These are phyloP conservation scores for Halichoerus grypus DNA, from an alignment of 2,113 vertebrate species.

Conservation along the genomic window DNA sequence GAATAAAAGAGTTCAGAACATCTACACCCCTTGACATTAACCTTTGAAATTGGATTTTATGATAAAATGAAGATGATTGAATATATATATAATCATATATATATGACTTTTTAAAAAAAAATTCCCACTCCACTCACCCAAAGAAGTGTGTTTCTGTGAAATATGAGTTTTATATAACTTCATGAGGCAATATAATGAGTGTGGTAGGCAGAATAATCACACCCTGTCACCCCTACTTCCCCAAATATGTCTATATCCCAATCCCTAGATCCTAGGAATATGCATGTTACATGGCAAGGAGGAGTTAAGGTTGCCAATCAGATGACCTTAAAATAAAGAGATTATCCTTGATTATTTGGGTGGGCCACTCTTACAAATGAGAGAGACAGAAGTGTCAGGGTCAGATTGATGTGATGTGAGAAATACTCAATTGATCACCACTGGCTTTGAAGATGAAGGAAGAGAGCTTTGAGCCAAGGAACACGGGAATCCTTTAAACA, in stretches of 20 bases:
- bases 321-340: neutral
- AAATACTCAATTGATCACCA: neutral
- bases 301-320: neutral
- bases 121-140: neutral
- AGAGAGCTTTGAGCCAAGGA: neutral
- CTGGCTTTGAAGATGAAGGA: neutral
- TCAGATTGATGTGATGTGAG: neutral
- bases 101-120: neutral
- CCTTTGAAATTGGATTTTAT: neutral
- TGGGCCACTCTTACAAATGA: neutral
- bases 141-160: neutral
- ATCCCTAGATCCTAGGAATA: neutral
- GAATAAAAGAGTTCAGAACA: neutral
- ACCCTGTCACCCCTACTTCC: neutral
- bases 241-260: neutral
- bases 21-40: neutral
- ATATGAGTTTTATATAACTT: neutral
- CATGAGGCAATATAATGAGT: neutral
- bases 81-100: neutral
- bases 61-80: neutral
- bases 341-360: neutral
- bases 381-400: neutral
- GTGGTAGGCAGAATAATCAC: neutral
- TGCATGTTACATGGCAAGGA: neutral
- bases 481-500: neutral